Base-by-base conservation (phyloP, 2,888 invertebrate species). In the Drosophila kanekoi region DNA sequence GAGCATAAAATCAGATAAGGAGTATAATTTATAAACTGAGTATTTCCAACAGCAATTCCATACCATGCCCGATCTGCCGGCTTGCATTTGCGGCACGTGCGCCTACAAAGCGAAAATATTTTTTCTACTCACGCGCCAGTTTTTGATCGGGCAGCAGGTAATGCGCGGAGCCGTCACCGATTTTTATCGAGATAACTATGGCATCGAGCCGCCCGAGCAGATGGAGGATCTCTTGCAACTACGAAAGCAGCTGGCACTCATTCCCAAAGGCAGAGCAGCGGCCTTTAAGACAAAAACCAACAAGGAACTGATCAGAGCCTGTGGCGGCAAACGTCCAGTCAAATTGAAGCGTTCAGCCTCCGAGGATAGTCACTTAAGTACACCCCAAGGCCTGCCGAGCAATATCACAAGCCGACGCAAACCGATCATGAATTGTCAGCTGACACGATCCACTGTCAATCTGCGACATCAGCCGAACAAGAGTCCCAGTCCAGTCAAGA, bases 51-150 rank as follows among this genome's bases (percentile, higher is more conserved):
- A 73, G 69, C 63, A 69, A 64, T 66, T 77, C 20, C 51, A 57
- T 32, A 63, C 57, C 4, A 74, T 74, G 78, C 74, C 78, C 1
- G 71, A 77, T 71, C 38, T 71, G 40, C 72, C 76, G 3, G 14
- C 28, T 0, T 37, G 53, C 35, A 65, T 77, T 32, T 77, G 77
- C 37, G 43, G 28, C 14, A 37, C n/a, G 1, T 77, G 77, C 20
- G 62, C 57, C 11, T 61, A 59, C 13, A 73, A 77, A 20, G 64
- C 40, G 2, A 67, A 71, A 28, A 63, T 60, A 3, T 74, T 74
- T 40, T 74, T 58, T 47, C 43, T 74, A 1, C 23, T 74, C 16
- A 66, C 75, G 0, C 68, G 74, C 6, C 78, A 78, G 32, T 78
- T 78, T 59, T 47, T 74, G 16, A 40, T 52, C 6, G 57, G 51